Evolutionary conservation across 1,140 invertebrate species (phyloP).

Genomic region (Drosophila equinoxialis): DNA sequence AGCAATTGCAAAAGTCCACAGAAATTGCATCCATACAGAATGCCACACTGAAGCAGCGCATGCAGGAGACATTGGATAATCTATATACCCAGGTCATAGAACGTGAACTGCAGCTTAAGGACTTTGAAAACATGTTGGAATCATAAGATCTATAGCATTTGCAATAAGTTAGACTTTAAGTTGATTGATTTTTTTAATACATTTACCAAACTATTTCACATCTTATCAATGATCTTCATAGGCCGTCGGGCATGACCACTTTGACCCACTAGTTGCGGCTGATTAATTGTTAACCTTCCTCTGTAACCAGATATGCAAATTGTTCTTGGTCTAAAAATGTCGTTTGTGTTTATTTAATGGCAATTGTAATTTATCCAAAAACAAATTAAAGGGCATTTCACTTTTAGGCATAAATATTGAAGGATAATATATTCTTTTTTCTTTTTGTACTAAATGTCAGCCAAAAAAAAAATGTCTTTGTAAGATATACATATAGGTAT

Average conservation of each 20-base stretch:
- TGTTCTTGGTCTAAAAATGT: conserved; percentile 51
- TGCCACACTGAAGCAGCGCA: conserved; percentile 90
- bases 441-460: conserved; percentile 58
- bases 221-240: neutral
- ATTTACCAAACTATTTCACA: neutral
- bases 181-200: neutral
- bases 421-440: conserved; percentile 29
- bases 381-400: conserved; percentile 39
- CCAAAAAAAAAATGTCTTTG: conserved; percentile 28
- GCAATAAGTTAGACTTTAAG: neutral
- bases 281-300: neutral
- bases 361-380: conserved; percentile 48
- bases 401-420: conserved; percentile 45
- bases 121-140: conserved; percentile 77
- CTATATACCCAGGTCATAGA: conserved; percentile 90
- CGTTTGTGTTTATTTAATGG: conserved; percentile 51
- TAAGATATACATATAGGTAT: neutral
- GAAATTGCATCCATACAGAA: conserved; percentile 95
- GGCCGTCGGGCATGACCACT: neutral
- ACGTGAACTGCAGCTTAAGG: conserved; percentile 88
- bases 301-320: neutral
- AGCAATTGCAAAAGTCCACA: conserved; percentile 90
- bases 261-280: conserved; percentile 21
- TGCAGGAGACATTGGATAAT: conserved; percentile 91
- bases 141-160: conserved; percentile 11